Conservation (phyloP, 2,888 invertebrate species). For the Eilema griseolum region DNA sequence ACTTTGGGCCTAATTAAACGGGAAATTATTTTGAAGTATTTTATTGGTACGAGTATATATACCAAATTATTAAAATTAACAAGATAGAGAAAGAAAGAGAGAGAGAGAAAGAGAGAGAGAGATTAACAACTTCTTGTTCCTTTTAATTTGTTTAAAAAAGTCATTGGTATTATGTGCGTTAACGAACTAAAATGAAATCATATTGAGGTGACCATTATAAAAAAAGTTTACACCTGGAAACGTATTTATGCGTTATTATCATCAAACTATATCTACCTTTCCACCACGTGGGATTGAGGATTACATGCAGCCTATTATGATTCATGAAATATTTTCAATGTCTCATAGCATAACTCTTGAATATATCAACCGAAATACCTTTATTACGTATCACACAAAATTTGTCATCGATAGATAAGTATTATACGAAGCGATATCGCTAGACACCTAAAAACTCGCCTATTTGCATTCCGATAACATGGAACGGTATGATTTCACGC, state of each 20-base stretch:
- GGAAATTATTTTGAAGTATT: no score
- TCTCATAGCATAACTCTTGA: not conserved
- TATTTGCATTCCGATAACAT: slow-evolving; percentile 14
- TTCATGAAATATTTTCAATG: not conserved
- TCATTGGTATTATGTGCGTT: no score
- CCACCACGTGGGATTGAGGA: not conserved
- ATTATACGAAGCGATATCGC: slow-evolving; percentile 5
- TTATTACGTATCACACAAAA: not conserved
- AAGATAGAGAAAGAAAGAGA: no score
- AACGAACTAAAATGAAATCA: no score
- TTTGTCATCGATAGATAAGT: not conserved
- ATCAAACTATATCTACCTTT: not conserved
- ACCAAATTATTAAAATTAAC: no score
- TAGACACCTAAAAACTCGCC: not conserved
- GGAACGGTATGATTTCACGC: not conserved
- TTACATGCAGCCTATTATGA: not conserved
- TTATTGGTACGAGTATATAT: no score
- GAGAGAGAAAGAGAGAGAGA: no score
- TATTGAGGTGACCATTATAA: no score
- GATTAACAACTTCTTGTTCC: no score
- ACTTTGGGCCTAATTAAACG: no score
- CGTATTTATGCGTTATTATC: not conserved
- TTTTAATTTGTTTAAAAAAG: no score
- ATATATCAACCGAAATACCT: not conserved
- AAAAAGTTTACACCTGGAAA: not conserved